These are phyloP conservation scores for Leptinotarsa lineolata DNA, from an alignment of 1,140 invertebrate genomes.

Conservation along the genomic window DNA sequence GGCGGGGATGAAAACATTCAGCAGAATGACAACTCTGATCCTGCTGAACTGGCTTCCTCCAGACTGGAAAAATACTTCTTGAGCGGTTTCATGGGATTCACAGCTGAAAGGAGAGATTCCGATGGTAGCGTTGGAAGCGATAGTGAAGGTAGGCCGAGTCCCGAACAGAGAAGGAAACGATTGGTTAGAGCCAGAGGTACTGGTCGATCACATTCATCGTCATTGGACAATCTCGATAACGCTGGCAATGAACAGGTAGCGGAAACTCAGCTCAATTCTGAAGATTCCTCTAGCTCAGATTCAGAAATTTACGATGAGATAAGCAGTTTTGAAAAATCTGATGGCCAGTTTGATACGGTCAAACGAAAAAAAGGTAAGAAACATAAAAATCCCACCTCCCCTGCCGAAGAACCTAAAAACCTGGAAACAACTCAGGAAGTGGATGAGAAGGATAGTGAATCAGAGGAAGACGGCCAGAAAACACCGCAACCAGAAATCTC, in stretches of 20 bases:
- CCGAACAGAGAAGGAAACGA: conserved; percentile 79
- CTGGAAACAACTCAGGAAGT: conserved; percentile 60
- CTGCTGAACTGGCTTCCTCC: conserved; percentile 79
- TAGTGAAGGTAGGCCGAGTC: conserved; percentile 83
- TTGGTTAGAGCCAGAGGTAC: conserved; percentile 78
- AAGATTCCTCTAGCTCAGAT: conserved; percentile 74
- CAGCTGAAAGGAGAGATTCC: conserved; percentile 71
- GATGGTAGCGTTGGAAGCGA: conserved; percentile 84
- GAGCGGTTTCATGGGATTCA: conserved; percentile 82
- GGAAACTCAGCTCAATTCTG: conserved; percentile 59
- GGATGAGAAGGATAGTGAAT: conserved; percentile 53
- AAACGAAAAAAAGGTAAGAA: conserved; percentile 80
- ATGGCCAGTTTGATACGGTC: conserved; percentile 79
- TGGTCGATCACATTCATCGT: conserved; percentile 77
- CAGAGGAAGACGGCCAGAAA: conserved; percentile 60
- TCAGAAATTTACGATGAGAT: conserved; percentile 77
- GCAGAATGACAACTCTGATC: conserved; percentile 61
- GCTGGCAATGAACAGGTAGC: conserved; percentile 60
- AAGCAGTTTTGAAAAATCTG: conserved; percentile 67
- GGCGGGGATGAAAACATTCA: conserved; percentile 59
- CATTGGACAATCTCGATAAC: conserved; percentile 72
- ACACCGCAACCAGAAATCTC: conserved; percentile 67
- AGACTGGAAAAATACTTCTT: conserved; percentile 89
- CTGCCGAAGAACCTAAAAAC: conserved; percentile 60
- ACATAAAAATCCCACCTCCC: conserved; percentile 55